Evolutionary conservation across 1,140 invertebrate genomes (phyloP), one percentile per base, ranked within the genome.

Genomic region (Bombus breviceps): DNA sequence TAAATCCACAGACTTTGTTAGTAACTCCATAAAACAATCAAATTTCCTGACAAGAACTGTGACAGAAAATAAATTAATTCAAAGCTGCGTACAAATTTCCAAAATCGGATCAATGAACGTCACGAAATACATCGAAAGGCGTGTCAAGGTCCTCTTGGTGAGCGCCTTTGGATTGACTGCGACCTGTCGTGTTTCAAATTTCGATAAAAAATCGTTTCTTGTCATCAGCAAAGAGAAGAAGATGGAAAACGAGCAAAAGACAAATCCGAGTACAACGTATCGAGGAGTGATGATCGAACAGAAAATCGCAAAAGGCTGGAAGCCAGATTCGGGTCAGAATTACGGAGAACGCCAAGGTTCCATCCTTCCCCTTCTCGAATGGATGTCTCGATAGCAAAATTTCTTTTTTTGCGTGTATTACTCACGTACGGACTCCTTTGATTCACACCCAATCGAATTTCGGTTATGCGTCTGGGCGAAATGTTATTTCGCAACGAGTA

Each of bases 301-400:
- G 18, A 53, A 18, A 59, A 39, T 37, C 76, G 28, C 43, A 64
- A 73, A 82, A 86, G 64, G 57, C 28, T 32, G 72, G 68, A 66
- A 53, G 41, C 59, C 77, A 62, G 73, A 90, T 90, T 90, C 71
- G 64, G 83, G 76, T 90, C 80, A 86, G 72, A 86, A 83, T 82
- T 72, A 57, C 25, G 25, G 75, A 69, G 80, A 90, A 90, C 90
- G 83, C 83, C 89, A 90, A 90, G 89, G 89, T 90, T 83, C 68
- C n/a, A 82, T 41, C 69, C 86, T 87, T 72, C 68, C 59, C 34
- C 66, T n/a, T 10, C 71, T 53, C 74, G 3, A 25, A 22, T 37
- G 22, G 4, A 41, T 43, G 64, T 25, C 15, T 25, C 22, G 84
- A 13, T 72, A 87, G 32, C 66, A 41, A 53, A 73, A 81, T 83